Evolutionary conservation across 2,888 invertebrate species (phyloP).

Genomic region (Sicus ferrugineus): DNA sequence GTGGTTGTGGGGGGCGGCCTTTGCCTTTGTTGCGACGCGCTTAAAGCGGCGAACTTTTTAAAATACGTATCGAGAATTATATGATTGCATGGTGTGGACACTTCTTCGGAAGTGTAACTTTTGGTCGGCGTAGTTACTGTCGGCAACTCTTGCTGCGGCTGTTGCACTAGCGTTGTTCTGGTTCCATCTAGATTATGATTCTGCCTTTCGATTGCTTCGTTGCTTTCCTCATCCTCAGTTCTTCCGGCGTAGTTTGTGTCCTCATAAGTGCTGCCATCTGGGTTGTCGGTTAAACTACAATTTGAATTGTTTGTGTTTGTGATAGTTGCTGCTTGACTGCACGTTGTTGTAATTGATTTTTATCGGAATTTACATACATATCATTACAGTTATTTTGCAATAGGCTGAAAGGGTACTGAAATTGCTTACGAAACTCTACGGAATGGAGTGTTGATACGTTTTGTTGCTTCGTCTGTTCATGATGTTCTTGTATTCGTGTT

Average conservation of each 20-base stretch:
- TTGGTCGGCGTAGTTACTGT: slow-evolving; percentile 46
- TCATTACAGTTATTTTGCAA: slow-evolving; percentile 53
- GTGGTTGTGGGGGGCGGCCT: slow-evolving; percentile 33
- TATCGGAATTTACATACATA: slow-evolving; percentile 37
- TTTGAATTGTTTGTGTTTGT: slow-evolving; percentile 38
- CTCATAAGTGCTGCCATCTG: slow-evolving; percentile 44
- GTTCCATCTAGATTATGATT: slow-evolving; percentile 57
- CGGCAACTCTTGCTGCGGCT: slow-evolving; percentile 37
- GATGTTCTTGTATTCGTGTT: slow-evolving; percentile 39
- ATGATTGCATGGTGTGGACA: slow-evolving; percentile 47
- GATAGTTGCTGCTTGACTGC: slow-evolving; percentile 37
- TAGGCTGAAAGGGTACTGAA: no score
- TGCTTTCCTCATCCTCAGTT: slow-evolving; percentile 52
- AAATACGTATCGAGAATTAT: slow-evolving; percentile 62
- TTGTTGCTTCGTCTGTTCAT: slow-evolving; percentile 43
- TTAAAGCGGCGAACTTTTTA: slow-evolving; percentile 57
- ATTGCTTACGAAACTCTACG: slow-evolving; percentile 59
- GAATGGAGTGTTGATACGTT: slow-evolving; percentile 51
- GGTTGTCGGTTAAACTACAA: slow-evolving; percentile 56
- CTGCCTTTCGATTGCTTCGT: slow-evolving; percentile 59
- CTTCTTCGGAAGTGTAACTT: slow-evolving; percentile 32
- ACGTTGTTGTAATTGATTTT: slow-evolving; percentile 18
- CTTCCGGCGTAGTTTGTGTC: slow-evolving; percentile 42
- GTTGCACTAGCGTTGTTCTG: slow-evolving; percentile 40
- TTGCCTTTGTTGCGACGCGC: slow-evolving; percentile 40